These are phyloP conservation scores for Enteromius afrohamiltoni DNA, from an alignment of 2,797 vertebrate genomes.

Conservation along the genomic window DNA sequence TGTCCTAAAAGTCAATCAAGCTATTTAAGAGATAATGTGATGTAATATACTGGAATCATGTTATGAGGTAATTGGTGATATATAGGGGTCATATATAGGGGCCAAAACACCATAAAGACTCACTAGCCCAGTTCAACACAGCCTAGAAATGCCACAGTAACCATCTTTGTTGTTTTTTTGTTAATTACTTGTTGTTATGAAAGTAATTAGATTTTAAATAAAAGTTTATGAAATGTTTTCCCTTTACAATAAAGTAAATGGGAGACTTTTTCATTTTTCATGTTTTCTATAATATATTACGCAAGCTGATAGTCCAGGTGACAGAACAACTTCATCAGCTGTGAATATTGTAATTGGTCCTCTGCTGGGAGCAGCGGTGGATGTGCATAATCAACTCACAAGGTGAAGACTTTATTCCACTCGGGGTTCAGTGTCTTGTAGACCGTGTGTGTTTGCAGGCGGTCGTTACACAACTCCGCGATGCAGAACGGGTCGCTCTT, in stretches of 20 bases:
- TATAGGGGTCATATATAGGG: not conserved
- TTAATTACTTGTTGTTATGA: not conserved
- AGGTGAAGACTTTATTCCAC: slow-evolving; percentile 99
- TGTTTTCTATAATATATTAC: not conserved
- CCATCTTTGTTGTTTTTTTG: not conserved
- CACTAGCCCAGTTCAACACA: not conserved
- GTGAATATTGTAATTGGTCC: not conserved
- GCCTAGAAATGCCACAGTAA: not conserved
- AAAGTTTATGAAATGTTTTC: too few relatives aligned
- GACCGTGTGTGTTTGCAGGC: slow-evolving; percentile 94
- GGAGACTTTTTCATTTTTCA: not conserved
- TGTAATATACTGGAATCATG: not conserved
- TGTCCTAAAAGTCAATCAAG: not conserved
- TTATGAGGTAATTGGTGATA: not conserved
- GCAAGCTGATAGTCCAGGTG: slow-evolving; percentile 8
- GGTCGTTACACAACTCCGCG: slow-evolving; percentile 95
- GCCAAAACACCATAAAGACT: not conserved
- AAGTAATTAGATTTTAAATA: not conserved
- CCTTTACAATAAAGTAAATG: not conserved
- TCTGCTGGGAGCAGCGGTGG: not conserved
- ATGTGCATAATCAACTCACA: slow-evolving; percentile 81
- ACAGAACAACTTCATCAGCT: slow-evolving; percentile 16
- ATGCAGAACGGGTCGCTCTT: slow-evolving; percentile 99
- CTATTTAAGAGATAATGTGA: not conserved
- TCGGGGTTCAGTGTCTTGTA: slow-evolving; percentile 98